Conservation (phyloP, 2,888 invertebrate species). For the Baccha elongata region DNA sequence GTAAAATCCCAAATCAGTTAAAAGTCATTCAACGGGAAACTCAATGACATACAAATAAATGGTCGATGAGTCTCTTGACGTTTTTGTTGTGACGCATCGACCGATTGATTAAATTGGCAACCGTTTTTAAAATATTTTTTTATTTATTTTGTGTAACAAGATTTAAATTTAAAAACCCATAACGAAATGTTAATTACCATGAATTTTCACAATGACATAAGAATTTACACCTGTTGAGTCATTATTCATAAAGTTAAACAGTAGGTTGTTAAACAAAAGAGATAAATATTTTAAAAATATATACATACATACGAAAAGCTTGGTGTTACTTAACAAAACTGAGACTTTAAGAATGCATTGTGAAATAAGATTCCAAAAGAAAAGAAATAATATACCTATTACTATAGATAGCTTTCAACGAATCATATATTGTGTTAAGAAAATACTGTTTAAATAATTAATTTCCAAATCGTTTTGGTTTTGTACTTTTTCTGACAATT, state of each 20-base stretch:
- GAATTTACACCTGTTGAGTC: conserved; percentile 26
- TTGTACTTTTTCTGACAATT: too few relatives aligned
- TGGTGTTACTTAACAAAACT: too few relatives aligned
- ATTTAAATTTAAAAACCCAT: conserved; percentile 24
- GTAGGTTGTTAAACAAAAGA: background rate
- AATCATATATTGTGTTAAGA: too few relatives aligned
- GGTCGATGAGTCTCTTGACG: conserved; percentile 28
- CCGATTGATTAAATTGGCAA: conserved; percentile 21
- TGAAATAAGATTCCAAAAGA: too few relatives aligned
- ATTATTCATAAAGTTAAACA: background rate
- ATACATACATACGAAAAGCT: too few relatives aligned
- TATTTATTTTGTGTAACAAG: conserved; percentile 28
- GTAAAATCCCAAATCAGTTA: background rate
- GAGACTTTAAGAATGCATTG: too few relatives aligned
- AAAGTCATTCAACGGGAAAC: conserved; percentile 18
- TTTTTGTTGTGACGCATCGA: conserved; percentile 33
- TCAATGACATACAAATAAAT: conserved; percentile 34
- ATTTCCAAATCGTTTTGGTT: too few relatives aligned
- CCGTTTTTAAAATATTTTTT: conserved; percentile 7
- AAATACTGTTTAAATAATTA: too few relatives aligned
- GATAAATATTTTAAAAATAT: too few relatives aligned
- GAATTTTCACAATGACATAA: conserved; percentile 17
- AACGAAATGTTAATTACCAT: conserved; percentile 40
- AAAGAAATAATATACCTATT: too few relatives aligned
- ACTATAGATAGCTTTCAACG: too few relatives aligned